phyloP scores from a whole-genome alignment of 1,140 invertebrate species.

The Drosophila kikkawai region DNA sequence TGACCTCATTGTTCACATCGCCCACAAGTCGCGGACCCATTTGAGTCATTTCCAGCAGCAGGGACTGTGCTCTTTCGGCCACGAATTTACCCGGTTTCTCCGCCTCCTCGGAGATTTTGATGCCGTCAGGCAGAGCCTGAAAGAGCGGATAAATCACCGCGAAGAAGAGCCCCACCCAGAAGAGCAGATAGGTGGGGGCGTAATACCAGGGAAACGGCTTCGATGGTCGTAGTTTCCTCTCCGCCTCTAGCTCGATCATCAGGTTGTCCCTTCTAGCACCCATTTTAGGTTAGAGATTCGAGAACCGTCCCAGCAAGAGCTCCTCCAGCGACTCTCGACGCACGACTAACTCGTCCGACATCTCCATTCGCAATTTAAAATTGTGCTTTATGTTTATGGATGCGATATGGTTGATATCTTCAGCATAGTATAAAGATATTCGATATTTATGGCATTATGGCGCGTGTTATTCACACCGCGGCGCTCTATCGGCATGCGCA shows the following conservation, averaged over 20 bases:
- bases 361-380: conserved; percentile 22
- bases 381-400: conserved; percentile 20
- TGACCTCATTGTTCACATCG: conserved; percentile 88
- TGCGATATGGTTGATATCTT: conserved; percentile 44
- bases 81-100: conserved; percentile 63
- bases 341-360: conserved; percentile 22
- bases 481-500: conserved; percentile 15
- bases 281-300: conserved; percentile 31
- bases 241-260: conserved; percentile 26
- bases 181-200: conserved; percentile 59
- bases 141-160: conserved; percentile 68
- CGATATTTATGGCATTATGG: conserved; percentile 41
- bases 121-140: conserved; percentile 46
- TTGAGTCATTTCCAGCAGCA: conserved; percentile 88
- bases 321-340: conserved; percentile 28
- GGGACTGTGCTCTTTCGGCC: conserved; percentile 65
- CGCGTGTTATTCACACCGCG: conserved; percentile 20
- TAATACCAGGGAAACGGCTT: conserved; percentile 69
- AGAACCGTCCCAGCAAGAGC: conserved; percentile 23
- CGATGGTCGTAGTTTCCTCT: neutral
- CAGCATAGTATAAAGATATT: conserved; percentile 58
- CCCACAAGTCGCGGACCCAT: conserved; percentile 90
- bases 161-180: conserved; percentile 70
- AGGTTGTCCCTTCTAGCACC: conserved; percentile 15
- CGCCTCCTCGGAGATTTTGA: conserved; percentile 56